Evolutionary conservation across 2,797 vertebrate species (phyloP).

Genomic region (Bradypus variegatus): DNA sequence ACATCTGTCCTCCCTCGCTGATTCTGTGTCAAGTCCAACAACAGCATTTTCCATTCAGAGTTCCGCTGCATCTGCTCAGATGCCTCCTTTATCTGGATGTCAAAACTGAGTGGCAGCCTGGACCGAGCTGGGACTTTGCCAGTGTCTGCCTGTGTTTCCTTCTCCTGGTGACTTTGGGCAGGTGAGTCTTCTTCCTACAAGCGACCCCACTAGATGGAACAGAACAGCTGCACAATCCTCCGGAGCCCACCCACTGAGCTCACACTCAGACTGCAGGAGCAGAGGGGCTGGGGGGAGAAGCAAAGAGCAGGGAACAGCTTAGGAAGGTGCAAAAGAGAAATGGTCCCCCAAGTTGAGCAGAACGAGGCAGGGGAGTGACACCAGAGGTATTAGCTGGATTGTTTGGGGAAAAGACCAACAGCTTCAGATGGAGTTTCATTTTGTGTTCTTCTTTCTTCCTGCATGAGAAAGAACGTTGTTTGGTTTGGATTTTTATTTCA

Average conservation of each 20-base stretch:
- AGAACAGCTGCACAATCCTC: not conserved
- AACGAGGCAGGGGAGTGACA: not conserved
- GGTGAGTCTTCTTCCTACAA: not conserved
- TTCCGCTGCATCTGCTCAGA: not conserved
- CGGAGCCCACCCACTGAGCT: not conserved
- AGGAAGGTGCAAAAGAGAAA: not conserved
- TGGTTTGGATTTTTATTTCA: not conserved
- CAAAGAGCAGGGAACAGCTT: not conserved
- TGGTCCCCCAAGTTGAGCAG: not conserved
- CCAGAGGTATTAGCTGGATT: accelerated
- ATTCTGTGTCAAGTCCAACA: not conserved
- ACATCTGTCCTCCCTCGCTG: not conserved
- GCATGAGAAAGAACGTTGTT: not conserved
- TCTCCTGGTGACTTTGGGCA: not conserved
- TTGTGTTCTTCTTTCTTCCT: not conserved
- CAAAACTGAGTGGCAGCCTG: accelerated
- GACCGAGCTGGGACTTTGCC: not conserved
- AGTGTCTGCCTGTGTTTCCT: not conserved
- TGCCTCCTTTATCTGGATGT: not conserved
- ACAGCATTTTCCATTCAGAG: not conserved
- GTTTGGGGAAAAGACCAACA: not conserved
- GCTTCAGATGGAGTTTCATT: not conserved
- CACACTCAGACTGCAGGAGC: not conserved
- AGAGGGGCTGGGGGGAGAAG: not conserved
- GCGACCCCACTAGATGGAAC: constrained; percentile 36